Base-by-base conservation (phyloP, 2,113 vertebrate species). In the Daubentonia madagascariensis region DNA sequence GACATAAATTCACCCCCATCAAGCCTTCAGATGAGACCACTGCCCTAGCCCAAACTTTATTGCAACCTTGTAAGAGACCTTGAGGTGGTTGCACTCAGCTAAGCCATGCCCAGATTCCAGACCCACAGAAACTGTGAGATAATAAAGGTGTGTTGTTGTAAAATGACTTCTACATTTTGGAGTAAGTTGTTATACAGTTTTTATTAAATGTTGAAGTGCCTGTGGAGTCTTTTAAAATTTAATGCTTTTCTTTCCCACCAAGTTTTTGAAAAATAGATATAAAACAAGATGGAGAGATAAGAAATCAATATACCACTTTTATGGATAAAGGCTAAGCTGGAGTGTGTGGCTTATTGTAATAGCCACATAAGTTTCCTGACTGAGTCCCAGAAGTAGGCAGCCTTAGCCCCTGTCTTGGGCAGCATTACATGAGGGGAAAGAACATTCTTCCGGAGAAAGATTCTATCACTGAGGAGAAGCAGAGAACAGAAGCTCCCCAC, bases 181-280 rank as follows among this genome's bases (percentile, higher is more conserved):
- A 57, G 13, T 89, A 54, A 79, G 22, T 45, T 67, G 4, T 45
- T 89, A 67, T 11, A 40, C 57, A 50, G 23, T 4, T 83, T 73
- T 90, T 76, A 35, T 75, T 43, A 75, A 70, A 85, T 25, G 11
- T 37, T 54, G 18, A 23, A n/a, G 3, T 76, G 6, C 63, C 20
- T 63, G 3, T 32, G 40, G 8, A 81, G 40, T 76, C n/a, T 35
- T 92, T 61, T 70, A 40, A 45, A 89, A 67, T 8, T 20, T 28
- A 75, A 63, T 43, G 30, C 20, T 89, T 73, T 89, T 79, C 45
- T 95, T 90, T 70, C 45, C 23, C 65, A 85, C 0, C 16, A 43
- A 28, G 25, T 68, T 75, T 94, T 87, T 88, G 17, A 87, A 86
- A 86, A 97, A 84, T 30, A 91, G 40, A n/a, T 30, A 67, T 57